Evolutionary conservation across 2,888 invertebrate genomes (phyloP), one percentile per base, ranked within the genome.

Genomic region (Crioceris asparagi): DNA sequence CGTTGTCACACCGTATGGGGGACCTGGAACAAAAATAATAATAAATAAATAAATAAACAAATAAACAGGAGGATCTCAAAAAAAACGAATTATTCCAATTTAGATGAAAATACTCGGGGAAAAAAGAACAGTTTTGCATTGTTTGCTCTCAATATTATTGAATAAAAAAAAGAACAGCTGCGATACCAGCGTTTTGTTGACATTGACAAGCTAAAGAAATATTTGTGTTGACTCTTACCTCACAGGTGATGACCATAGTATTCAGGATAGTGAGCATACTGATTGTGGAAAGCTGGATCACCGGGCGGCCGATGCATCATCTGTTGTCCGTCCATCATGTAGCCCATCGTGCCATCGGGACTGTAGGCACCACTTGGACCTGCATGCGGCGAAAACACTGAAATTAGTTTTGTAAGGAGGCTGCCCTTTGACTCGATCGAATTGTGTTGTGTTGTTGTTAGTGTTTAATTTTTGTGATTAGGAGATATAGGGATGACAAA

Each of bases 271-370:
- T 88, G 87, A 62, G 83, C 81, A 73, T 90, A 88, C 65, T 88
- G 87, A 72, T 88, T 87, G 75, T 88, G 88, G 78, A 88, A 90
- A 71, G 84, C 81, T 42, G 90, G 84, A 73, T 88, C 88, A 55
- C 85, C 83, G 53, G 90, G 88, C 61, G 90, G 86, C 74, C 90
- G 83, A 74, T 90, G 90, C 85, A 90, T 88, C 90, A 91, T 91
- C 71, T 88, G 88, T 71, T 90, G 88, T 57, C 88, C 87, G 71
- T 94, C 93, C 90, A 93, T 92, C 86, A 93, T 93, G 70, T 92
- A 91, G 68, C 92, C 90, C 79, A 90, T 90, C 64, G 85, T 79
- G 59, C 87, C 90, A 67, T 94, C 94, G 54, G 93, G 93, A 70
- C 92, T 92, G 75, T 94, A 94, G 51, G 85, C 85, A 59, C 88